Base-by-base conservation (phyloP, 1,140 invertebrate genomes). In the Trissolcus basalis region DNA sequence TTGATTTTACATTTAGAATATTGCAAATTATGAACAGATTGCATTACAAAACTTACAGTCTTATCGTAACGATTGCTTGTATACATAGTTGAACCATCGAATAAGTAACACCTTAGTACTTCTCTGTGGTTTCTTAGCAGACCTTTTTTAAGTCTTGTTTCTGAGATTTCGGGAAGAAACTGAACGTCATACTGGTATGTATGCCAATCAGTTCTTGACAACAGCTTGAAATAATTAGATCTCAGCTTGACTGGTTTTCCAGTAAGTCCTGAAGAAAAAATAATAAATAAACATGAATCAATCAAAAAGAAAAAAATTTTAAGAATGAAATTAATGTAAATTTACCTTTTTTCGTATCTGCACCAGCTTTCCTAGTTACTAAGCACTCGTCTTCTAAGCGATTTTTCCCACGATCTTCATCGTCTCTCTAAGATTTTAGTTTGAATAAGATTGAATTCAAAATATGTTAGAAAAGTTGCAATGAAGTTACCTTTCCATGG, bases 161-260 rank as follows among this genome's bases (percentile, higher is more conserved):
- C 86, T 54, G 95, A 94, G 65, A 95, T 91, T 6, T 92, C 90
- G 0, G 95, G 95, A 0, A 82, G 80, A 78, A 96, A 94, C 77
- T 94, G 92, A 0, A 97, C 95, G 63, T 92, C 90, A 82, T 97
- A 97, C 72, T 96, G 94, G 63, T 92, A 93, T 0, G 97, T 84
- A 32, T 90, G 87, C 94, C 94, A 96, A 41, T 94, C 88, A 0
- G 93, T 92, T 1, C 86, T 88, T 0, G 91, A 90, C 4, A 92
- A 54, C 0, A 97, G 70, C 9, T 89, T 88, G 71, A 96, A 96
- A 69, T 94, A 96, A 82, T 97, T 97, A 0, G 94, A 86, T 1
- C 88, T 61, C 0, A 96, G 64, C 3, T 80, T 79, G 1, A 96
- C 75, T 0, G 68, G 73, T 0, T 10, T 76, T 0, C 94, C 94